These are phyloP conservation scores for Ormia ochracea DNA, from an alignment of 2,888 invertebrate species.

Conservation along the genomic window DNA sequence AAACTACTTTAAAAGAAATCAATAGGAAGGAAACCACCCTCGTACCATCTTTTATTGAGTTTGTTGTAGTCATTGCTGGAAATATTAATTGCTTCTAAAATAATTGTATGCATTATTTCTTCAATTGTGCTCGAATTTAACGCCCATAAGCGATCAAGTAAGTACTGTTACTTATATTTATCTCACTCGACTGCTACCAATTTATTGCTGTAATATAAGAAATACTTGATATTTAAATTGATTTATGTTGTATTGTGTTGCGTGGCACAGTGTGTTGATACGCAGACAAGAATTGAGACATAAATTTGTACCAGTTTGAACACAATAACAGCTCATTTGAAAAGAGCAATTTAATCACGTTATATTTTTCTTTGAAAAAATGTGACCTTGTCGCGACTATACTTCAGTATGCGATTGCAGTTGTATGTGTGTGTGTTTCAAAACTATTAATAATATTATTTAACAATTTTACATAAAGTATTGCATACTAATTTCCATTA, in stretches of 20 bases:
- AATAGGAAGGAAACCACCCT: no score
- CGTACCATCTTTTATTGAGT: background rate
- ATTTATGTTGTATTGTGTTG: conserved; percentile 34
- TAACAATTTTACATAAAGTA: conserved; percentile 13
- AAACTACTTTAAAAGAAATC: no score
- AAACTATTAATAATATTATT: conserved; percentile 2
- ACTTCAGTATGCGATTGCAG: background rate
- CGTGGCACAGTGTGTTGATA: background rate
- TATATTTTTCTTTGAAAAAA: conserved; percentile 49
- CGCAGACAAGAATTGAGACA: conserved; percentile 3
- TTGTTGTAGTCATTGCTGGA: background rate
- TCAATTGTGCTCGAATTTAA: background rate
- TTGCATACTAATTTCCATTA: conserved; percentile 39
- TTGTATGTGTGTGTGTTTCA: background rate
- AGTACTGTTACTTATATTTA: background rate
- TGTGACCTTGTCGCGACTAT: conserved; percentile 39
- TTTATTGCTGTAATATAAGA: conserved; percentile 20
- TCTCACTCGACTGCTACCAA: background rate
- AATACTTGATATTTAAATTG: conserved; percentile 15
- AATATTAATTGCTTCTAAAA: background rate
- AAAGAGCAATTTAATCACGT: conserved; percentile 45
- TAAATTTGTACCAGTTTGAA: conserved; percentile 7
- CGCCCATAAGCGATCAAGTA: background rate
- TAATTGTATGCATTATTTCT: background rate
- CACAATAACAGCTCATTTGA: background rate